These are phyloP conservation scores for Diarsia brunnea DNA, from an alignment of 2,888 invertebrate genomes.

Conservation along the genomic window DNA sequence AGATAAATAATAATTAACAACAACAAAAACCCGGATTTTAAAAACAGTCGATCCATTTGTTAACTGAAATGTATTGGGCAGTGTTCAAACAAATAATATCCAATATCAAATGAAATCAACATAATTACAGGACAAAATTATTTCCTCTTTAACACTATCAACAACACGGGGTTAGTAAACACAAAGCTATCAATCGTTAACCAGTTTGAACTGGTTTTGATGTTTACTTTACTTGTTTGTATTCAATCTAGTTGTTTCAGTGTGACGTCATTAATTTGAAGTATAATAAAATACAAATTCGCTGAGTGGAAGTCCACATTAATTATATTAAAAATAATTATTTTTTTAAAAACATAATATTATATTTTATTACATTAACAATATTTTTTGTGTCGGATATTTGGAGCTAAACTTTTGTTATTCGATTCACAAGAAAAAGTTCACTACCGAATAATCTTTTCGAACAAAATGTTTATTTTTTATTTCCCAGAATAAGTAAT, in stretches of 20 bases:
- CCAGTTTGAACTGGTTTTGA: slow-evolving; percentile 5
- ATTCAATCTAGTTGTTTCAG: neutral
- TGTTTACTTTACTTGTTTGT: slow-evolving; percentile 12
- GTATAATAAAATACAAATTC: neutral
- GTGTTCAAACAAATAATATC: neutral
- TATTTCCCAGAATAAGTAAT: neutral
- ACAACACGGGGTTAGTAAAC: slow-evolving; percentile 8
- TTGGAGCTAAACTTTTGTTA: neutral
- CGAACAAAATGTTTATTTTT: neutral
- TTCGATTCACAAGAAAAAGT: neutral
- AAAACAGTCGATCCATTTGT: neutral
- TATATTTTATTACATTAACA: too few relatives aligned
- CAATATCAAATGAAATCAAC: slow-evolving; percentile 16
- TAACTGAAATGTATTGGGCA: neutral
- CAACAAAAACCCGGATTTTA: too few relatives aligned
- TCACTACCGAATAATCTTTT: neutral
- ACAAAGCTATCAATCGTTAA: slow-evolving; percentile 11
- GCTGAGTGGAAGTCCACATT: neutral
- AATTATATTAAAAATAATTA: neutral
- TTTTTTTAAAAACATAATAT: too few relatives aligned
- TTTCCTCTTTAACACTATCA: slow-evolving; percentile 8
- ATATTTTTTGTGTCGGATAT: neutral
- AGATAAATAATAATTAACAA: too few relatives aligned
- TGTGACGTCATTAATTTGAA: neutral
- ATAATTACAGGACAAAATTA: slow-evolving; percentile 11